Evolutionary conservation across 2,113 vertebrate genomes (phyloP).

Genomic region (Macrotis lagotis): DNA sequence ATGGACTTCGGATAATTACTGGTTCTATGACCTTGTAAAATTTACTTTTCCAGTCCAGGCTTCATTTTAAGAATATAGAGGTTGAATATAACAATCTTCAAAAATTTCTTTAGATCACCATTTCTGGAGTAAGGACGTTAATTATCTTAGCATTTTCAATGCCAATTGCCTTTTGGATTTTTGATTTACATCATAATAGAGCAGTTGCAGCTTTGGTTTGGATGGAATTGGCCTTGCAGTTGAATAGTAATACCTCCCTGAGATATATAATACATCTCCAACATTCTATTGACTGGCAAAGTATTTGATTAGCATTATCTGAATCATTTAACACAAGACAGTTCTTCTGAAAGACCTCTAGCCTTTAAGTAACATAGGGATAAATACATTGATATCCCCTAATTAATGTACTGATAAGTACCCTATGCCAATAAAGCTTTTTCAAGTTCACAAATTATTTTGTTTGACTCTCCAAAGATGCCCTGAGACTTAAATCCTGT

Average conservation of each 20-base stretch:
- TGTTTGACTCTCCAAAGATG: background rate
- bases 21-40: background rate
- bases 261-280: conserved; percentile 31
- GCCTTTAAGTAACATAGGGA: background rate
- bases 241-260: conserved; percentile 60
- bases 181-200: conserved; percentile 22
- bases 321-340: conserved; percentile 52
- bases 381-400: background rate
- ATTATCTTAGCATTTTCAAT: conserved; percentile 21
- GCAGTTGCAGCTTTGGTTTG: background rate
- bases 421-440: background rate
- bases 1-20: background rate
- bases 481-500: background rate
- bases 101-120: background rate
- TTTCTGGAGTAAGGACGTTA: conserved; percentile 14
- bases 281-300: conserved; percentile 67
- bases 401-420: background rate
- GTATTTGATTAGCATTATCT: conserved; percentile 70
- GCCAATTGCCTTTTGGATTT: conserved; percentile 27
- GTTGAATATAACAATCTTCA: background rate
- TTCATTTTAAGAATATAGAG: background rate
- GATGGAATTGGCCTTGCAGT: no score
- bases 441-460: background rate
- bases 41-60: background rate
- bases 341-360: background rate